A percentile compares a stretch with the other conserved stretches of the same genome.
Evolutionary conservation across 2,797 vertebrate species (phyloP).

Genomic region (Poecilia wingei): DNA sequence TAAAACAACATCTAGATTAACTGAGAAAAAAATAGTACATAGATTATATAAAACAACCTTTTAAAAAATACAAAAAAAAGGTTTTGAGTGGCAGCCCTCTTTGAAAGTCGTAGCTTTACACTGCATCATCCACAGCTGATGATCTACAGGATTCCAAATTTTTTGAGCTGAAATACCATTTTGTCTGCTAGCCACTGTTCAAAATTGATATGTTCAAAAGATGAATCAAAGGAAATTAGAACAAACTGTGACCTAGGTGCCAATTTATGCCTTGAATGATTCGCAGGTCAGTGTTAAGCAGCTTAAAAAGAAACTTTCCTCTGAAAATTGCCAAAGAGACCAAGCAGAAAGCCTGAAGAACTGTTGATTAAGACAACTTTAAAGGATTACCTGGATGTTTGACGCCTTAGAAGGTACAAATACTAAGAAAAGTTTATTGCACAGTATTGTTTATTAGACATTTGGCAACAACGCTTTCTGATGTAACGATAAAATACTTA

Average conservation of each 20-base stretch:
- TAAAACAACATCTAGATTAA: not conserved
- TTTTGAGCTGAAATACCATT: not conserved
- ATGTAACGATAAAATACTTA: not conserved
- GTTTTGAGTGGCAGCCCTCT: not conserved
- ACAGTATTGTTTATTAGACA: not conserved
- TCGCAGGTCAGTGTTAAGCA: slow-evolving; percentile 1
- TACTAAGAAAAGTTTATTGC: not conserved
- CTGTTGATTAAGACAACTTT: slow-evolving; percentile 1
- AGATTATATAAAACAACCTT: not conserved
- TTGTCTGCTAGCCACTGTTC: not conserved
- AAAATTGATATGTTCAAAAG: not conserved
- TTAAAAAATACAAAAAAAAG: not conserved
- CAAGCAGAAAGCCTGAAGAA: not conserved
- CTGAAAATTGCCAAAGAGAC: slow-evolving; percentile 1
- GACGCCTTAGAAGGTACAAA: not conserved
- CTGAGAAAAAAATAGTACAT: not conserved
- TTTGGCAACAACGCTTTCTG: not conserved
- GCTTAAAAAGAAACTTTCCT: not conserved
- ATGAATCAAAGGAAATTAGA: not conserved
- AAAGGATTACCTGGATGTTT: not conserved
- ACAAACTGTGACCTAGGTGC: slow-evolving; percentile 1
- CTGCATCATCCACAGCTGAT: not conserved
- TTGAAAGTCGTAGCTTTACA: not conserved
- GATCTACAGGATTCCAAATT: not conserved
- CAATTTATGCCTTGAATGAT: slow-evolving; percentile 1